Conservation (phyloP, 2,113 vertebrate species). For the Chaetodon trifascialis region DNA sequence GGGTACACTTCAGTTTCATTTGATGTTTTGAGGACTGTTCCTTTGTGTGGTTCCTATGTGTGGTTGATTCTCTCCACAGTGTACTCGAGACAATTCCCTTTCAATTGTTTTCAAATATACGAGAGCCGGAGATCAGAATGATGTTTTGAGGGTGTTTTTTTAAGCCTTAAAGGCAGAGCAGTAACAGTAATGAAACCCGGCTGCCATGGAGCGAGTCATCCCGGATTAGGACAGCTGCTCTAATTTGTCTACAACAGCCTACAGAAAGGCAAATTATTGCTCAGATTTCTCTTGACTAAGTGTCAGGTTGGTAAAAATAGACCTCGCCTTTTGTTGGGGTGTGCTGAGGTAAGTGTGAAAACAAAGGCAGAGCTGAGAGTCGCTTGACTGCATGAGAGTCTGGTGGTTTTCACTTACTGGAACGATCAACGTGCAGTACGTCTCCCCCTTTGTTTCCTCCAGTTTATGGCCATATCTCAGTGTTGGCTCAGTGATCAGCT, state of each 20-base stretch:
- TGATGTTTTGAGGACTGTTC: neutral
- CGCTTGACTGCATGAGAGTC: neutral
- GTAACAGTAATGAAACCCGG: neutral
- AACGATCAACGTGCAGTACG: neutral
- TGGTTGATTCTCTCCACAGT: neutral
- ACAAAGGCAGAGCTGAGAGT: neutral
- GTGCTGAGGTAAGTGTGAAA: constrained; percentile 55
- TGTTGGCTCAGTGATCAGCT: no score
- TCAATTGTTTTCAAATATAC: neutral
- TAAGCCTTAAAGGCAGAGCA: neutral
- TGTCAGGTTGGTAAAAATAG: neutral
- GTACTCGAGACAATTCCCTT: neutral
- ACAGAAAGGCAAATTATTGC: neutral
- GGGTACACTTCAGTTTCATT: neutral
- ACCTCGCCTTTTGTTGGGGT: no score
- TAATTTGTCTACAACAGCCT: neutral
- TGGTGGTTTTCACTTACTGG: neutral
- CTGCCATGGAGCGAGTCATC: neutral
- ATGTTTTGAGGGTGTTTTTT: neutral
- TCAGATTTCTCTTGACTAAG: neutral
- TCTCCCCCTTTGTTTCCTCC: neutral
- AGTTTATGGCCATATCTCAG: neutral
- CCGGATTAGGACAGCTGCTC: neutral
- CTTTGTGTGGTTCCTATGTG: neutral
- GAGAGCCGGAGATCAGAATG: neutral